Percentiles rank a stretch among this genome's conserved stretches.
Conservation (phyloP, 1,140 invertebrate species). For the Papilio helenus region DNA sequence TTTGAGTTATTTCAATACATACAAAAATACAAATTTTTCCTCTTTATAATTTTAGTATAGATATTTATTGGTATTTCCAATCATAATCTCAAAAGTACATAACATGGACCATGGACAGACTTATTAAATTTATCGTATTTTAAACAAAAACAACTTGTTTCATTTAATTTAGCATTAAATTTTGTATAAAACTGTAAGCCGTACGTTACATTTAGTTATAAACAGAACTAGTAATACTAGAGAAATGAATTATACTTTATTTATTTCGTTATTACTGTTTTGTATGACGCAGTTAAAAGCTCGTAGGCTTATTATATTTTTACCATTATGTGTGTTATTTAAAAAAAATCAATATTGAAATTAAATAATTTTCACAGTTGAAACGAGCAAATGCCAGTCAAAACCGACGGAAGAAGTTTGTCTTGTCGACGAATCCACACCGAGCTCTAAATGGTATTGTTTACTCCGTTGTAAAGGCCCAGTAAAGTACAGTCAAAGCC, state of each 20-base stretch:
- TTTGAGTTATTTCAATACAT: too few species aligned
- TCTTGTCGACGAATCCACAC: not conserved
- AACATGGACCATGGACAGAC: not conserved
- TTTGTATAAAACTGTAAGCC: not conserved
- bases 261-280: not conserved
- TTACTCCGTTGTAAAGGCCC: not conserved
- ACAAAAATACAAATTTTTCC: too few species aligned
- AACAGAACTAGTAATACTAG: not conserved
- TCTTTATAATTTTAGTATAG: too few species aligned
- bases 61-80: too few species aligned
- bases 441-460: not conserved
- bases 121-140: not conserved
- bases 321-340: not conserved
- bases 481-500: not conserved
- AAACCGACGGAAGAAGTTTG: not conserved
- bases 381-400: not conserved
- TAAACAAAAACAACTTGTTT: not conserved
- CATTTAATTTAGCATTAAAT: not conserved
- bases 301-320: not conserved
- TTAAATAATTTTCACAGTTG: not conserved
- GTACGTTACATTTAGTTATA: not conserved
- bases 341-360: not conserved
- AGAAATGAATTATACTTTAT: not conserved
- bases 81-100: not conserved
- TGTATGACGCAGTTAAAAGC: not conserved